phyloP scores from a whole-genome alignment of 2,888 invertebrate species.

The Smittia sp. region DNA sequence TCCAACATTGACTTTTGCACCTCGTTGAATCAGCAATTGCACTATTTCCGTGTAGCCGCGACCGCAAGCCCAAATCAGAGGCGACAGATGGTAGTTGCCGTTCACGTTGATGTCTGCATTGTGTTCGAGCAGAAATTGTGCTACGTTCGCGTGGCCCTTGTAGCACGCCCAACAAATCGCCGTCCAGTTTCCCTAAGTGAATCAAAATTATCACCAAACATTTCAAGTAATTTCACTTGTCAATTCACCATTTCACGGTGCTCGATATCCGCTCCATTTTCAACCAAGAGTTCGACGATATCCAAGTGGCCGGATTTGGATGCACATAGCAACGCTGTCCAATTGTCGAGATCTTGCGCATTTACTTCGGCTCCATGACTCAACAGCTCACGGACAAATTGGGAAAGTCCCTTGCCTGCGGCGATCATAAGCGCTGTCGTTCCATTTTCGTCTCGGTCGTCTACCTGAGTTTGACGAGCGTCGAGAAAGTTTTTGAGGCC shows the following conservation, averaged over 20 bases:
- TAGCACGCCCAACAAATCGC: constrained; percentile 97
- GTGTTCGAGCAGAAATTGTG: constrained; percentile 72
- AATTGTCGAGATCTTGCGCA: constrained; percentile 87
- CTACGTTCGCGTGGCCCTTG: constrained; percentile 79
- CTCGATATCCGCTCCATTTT: constrained; percentile 81
- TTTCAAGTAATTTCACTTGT: constrained; percentile 11
- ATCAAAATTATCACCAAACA: not conserved
- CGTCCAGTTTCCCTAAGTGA: constrained; percentile 88
- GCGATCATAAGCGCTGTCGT: constrained; percentile 92
- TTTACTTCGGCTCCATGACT: constrained; percentile 90
- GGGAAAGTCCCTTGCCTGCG: constrained; percentile 76
- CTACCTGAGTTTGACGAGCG: constrained; percentile 76
- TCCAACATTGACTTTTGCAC: constrained; percentile 91
- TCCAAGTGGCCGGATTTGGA: constrained; percentile 84
- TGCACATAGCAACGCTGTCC: constrained; percentile 88
- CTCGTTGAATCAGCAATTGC: constrained; percentile 73
- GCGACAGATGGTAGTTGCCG: constrained; percentile 88
- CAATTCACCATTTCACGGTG: constrained; percentile 77
- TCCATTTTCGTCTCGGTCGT: constrained; percentile 92
- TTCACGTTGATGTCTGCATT: constrained; percentile 93
- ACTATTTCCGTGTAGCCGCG: constrained; percentile 86
- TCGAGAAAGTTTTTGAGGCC: constrained; percentile 79
- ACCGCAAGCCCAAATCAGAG: constrained; percentile 88
- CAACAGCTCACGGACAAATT: constrained; percentile 80
- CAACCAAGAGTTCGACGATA: constrained; percentile 76